Percentiles rank a stretch among this genome's conserved stretches.
phyloP scores from a whole-genome alignment of 2,113 vertebrate genomes.

The Campylomormyrus numenius region DNA sequence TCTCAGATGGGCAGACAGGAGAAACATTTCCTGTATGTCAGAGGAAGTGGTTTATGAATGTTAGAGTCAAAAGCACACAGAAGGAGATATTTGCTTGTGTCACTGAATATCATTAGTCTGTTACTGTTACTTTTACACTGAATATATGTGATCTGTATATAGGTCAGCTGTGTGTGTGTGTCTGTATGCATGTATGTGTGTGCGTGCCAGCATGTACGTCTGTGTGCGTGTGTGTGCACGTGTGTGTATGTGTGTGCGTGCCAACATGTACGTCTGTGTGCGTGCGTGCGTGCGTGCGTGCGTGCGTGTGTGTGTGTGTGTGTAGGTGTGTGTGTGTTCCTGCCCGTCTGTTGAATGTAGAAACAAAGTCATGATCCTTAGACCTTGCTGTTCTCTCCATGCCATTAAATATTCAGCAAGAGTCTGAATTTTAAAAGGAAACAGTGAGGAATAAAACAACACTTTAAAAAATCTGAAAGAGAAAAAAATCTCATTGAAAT shows the following conservation, averaged over 20 bases:
- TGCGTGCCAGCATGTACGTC: background rate
- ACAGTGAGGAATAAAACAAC: background rate
- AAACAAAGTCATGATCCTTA: background rate
- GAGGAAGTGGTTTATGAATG: background rate
- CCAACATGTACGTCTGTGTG: no score
- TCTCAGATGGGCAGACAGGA: background rate
- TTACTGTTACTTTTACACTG: background rate
- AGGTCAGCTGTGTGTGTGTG: background rate
- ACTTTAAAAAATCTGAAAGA: slow-evolving; percentile 35
- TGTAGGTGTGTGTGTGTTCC: background rate
- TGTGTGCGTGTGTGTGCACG: no score
- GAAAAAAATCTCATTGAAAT: slow-evolving; percentile 4
- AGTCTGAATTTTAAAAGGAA: slow-evolving; percentile 4
- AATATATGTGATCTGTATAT: background rate
- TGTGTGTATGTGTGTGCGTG: background rate
- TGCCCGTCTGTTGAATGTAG: background rate
- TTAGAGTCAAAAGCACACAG: background rate
- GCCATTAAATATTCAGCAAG: slow-evolving; percentile 8
- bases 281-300: background rate
- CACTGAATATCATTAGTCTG: background rate
- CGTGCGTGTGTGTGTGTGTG: background rate
- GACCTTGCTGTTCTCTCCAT: slow-evolving; percentile 4
- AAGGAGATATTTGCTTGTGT: background rate
- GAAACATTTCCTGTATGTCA: background rate
- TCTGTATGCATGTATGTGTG: background rate